Conservation (phyloP, 2,113 vertebrate genomes). For the Piprites chloris region DNA sequence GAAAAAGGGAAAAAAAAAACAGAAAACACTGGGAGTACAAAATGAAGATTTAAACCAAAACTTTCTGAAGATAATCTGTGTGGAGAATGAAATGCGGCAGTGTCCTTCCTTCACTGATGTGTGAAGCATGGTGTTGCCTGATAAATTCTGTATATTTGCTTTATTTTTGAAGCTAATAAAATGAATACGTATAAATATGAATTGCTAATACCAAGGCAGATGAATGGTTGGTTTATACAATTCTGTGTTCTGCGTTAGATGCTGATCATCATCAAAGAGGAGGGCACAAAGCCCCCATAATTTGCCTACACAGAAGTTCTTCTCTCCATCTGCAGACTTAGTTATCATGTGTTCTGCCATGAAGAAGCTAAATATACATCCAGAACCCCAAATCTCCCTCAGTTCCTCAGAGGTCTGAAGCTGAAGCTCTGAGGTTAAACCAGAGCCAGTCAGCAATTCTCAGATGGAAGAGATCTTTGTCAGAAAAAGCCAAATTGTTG, state of each 20-base stretch:
- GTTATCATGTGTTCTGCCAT: rapidly evolving
- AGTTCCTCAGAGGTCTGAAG: background rate
- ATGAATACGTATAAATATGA: background rate
- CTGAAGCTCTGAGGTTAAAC: background rate
- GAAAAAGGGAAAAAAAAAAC: background rate
- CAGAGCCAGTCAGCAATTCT: background rate
- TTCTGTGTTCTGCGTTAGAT: background rate
- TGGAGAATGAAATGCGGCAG: background rate
- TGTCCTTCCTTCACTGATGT: background rate
- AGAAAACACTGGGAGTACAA: background rate
- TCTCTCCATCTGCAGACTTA: background rate
- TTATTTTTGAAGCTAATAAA: background rate
- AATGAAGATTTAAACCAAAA: background rate
- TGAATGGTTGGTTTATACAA: background rate
- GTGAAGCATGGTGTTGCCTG: background rate
- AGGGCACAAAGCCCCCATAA: background rate
- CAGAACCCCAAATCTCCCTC: background rate
- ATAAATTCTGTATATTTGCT: background rate
- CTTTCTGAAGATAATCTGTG: background rate
- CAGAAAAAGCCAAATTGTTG: background rate
- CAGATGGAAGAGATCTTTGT: background rate
- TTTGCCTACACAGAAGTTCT: background rate
- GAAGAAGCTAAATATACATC: background rate
- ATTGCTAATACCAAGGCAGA: background rate
- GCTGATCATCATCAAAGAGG: background rate